These are phyloP conservation scores for Pogoniulus pusillus DNA, from an alignment of 2,797 vertebrate species.

Conservation along the genomic window DNA sequence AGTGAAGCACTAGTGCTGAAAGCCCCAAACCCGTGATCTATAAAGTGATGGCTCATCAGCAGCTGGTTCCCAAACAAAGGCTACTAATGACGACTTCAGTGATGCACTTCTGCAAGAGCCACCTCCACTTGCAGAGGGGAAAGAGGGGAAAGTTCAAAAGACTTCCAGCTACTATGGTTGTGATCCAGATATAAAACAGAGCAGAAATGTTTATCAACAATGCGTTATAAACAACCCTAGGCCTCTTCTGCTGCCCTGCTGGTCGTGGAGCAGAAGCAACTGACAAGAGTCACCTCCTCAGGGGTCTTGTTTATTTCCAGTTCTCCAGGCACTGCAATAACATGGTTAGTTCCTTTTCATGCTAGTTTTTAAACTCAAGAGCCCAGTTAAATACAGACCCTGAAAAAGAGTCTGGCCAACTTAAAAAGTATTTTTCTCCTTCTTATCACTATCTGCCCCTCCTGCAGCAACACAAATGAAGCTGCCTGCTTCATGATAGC, in stretches of 20 bases:
- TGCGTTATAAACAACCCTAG: background rate
- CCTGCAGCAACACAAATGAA: background rate
- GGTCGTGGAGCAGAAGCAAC: background rate
- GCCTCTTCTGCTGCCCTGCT: background rate
- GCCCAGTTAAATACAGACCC: background rate
- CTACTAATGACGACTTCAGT: background rate
- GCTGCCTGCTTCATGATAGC: background rate
- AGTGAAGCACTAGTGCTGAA: background rate
- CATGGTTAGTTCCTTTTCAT: background rate
- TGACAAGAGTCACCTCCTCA: background rate
- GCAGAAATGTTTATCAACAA: background rate
- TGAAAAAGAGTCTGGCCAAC: background rate
- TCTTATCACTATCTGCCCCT: background rate
- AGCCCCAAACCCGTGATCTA: background rate
- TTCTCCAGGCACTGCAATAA: background rate
- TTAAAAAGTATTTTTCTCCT: background rate
- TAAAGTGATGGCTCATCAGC: fast-evolving
- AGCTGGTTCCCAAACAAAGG: background rate
- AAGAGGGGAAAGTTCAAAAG: background rate
- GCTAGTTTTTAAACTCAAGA: background rate
- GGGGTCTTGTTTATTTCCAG: background rate
- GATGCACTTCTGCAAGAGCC: background rate
- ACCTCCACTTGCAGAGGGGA: background rate
- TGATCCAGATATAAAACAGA: background rate
- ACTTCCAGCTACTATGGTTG: background rate